Evolutionary conservation across 2,888 invertebrate genomes (phyloP).

Genomic region (Mamestra brassicae): DNA sequence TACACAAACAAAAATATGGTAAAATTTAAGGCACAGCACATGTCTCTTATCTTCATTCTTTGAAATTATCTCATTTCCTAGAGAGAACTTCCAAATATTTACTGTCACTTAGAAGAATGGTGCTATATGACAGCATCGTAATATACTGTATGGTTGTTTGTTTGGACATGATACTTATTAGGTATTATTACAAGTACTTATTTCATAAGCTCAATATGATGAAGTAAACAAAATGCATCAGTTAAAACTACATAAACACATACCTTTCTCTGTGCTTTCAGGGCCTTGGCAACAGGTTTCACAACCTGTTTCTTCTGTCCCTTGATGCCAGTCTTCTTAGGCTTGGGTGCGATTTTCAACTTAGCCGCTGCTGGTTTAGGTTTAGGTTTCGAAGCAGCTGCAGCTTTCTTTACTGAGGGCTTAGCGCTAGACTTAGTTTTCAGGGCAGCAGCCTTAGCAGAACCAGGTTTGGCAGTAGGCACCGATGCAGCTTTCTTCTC

Average conservation of each 20-base stretch:
- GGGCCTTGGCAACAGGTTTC: conserved; percentile 93
- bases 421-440: conserved; percentile 89
- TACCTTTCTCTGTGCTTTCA: conserved; percentile 96
- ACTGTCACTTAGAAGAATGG: too few species aligned
- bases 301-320: conserved; percentile 89
- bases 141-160: too few species aligned
- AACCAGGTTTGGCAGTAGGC: conserved; percentile 89
- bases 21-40: too few species aligned
- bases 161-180: too few species aligned
- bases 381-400: conserved; percentile 87
- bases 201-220: neutral
- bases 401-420: conserved; percentile 89
- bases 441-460: conserved; percentile 88
- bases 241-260: conserved; percentile 48
- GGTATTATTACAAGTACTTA: neutral
- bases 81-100: too few species aligned
- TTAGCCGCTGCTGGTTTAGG: conserved; percentile 89
- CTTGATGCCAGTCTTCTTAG: conserved; percentile 90
- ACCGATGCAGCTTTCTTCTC: conserved; percentile 84
- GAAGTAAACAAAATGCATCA: neutral
- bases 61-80: too few species aligned
- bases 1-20: too few species aligned
- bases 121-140: too few species aligned
- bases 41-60: too few species aligned
- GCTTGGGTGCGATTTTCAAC: conserved; percentile 89